phyloP scores from a whole-genome alignment of 2,888 invertebrate genomes.

The Drosophila suboccidentalis region DNA sequence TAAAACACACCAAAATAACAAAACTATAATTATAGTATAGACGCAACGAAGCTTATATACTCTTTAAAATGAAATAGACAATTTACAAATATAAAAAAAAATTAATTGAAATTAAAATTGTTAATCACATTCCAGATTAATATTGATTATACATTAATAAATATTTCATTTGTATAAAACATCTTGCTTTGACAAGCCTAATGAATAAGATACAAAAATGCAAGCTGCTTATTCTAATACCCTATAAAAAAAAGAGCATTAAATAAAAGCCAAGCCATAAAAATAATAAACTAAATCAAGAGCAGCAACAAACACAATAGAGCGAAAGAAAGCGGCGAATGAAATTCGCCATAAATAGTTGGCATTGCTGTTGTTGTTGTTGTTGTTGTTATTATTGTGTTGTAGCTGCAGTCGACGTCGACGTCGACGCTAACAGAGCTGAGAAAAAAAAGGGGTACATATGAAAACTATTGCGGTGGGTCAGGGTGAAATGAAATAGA shows the following conservation, averaged over 20 bases:
- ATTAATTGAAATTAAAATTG: too few species aligned
- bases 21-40: constrained; percentile 2
- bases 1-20: constrained; percentile 33
- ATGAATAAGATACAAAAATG: too few species aligned
- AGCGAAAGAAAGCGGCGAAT: constrained; percentile 65
- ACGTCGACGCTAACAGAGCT: constrained; percentile 11
- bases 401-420: constrained; percentile 46
- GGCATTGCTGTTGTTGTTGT: constrained; percentile 31
- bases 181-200: too few species aligned
- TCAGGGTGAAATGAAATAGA: constrained; percentile 80
- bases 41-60: constrained; percentile 9
- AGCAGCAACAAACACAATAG: constrained; percentile 29
- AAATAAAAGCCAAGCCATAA: constrained; percentile 23
- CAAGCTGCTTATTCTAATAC: too few species aligned
- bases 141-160: too few species aligned
- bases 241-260: constrained; percentile 16
- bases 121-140: too few species aligned
- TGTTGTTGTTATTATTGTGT: constrained; percentile 19
- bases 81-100: too few species aligned
- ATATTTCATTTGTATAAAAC: too few species aligned
- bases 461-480: constrained; percentile 81
- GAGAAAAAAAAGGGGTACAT: constrained; percentile 59
- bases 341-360: constrained; percentile 78
- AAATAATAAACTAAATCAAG: constrained; percentile 54
- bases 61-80: not conserved